These are phyloP conservation scores for Drosophila trichaetosa DNA, from an alignment of 2,888 invertebrate species.

Conservation along the genomic window DNA sequence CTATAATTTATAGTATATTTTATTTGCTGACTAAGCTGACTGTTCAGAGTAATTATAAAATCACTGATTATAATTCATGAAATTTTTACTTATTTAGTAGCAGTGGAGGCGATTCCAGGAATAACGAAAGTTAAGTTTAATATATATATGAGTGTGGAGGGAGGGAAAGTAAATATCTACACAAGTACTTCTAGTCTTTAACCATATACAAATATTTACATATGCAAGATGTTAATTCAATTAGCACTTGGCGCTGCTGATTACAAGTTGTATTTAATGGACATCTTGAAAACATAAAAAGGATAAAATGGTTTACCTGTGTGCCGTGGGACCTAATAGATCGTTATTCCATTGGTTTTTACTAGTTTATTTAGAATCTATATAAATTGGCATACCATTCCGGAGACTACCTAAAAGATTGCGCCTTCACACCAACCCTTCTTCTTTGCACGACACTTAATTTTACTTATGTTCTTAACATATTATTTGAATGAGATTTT, in stretches of 20 bases:
- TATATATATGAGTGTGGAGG: not conserved
- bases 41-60: not conserved
- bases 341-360: not conserved
- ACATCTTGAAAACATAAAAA: not conserved
- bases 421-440: not conserved
- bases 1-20: not conserved
- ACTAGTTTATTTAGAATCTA: not conserved
- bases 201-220: not conserved
- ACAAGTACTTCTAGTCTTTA: not conserved
- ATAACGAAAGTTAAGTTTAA: not conserved
- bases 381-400: not conserved
- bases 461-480: constrained; percentile 47
- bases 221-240: not conserved
- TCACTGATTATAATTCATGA: not conserved
- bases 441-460: constrained; percentile 39
- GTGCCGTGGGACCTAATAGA: not conserved
- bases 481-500: not conserved
- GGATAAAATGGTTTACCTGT: not conserved
- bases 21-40: not conserved
- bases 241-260: not conserved
- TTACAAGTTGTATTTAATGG: not conserved
- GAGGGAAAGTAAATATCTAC: not conserved
- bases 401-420: not conserved
- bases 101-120: not conserved
- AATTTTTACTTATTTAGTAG: not conserved